phyloP scores from a whole-genome alignment of 2,113 vertebrate species.

The zebrafish (Danio rerio) region GRCz12tu NC_133189.1:5724001-5724500 shows the following conservation, averaged over 20 bases:
- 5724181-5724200: constrained; percentile 21
- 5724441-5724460: no score
- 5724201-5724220: constrained; percentile 16
- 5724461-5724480: no score
- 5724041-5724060: constrained; percentile 76
- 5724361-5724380: no score
- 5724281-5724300: neutral
- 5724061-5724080: constrained; percentile 56
- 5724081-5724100: constrained; percentile 55
- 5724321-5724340: neutral
- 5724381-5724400: no score
- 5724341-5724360: neutral
- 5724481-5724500: no score
- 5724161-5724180: constrained; percentile 3
- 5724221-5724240: constrained; percentile 29
- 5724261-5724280: constrained; percentile 38
- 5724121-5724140: constrained; percentile 29
- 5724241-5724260: constrained; percentile 47
- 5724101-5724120: constrained; percentile 65
- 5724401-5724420: no score
- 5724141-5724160: constrained; percentile 29
- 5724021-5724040: constrained; percentile 74
- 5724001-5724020: constrained; percentile 76
- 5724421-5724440: no score
- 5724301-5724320: neutral